phyloP scores from a whole-genome alignment of 2,888 invertebrate genomes.

The Congeria kusceri region DNA sequence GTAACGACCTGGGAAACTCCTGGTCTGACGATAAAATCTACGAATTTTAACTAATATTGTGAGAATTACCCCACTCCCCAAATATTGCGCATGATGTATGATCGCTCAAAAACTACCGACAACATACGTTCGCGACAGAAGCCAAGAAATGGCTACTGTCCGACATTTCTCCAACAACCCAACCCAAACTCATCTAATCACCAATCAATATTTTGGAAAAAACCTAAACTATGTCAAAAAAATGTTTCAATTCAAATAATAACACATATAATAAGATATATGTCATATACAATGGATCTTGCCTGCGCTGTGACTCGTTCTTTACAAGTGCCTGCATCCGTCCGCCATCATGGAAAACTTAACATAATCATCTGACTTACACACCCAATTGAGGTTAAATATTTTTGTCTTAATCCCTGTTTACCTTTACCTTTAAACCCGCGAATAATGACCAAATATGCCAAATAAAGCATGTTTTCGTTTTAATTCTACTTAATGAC shows the following conservation, averaged over 20 bases:
- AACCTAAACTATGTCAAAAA: too few relatives aligned
- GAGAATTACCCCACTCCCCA: not conserved
- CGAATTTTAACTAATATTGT: not conserved
- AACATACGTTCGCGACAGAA: too few relatives aligned
- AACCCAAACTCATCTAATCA: too few relatives aligned
- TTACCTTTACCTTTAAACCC: constrained; percentile 45
- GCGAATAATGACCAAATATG: not conserved
- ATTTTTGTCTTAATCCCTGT: constrained; percentile 55
- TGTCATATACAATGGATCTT: constrained; percentile 1
- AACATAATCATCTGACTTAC: constrained; percentile 62
- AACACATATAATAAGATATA: too few relatives aligned
- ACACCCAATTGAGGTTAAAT: constrained; percentile 59
- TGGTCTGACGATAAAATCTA: not conserved
- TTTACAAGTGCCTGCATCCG: constrained; percentile 52
- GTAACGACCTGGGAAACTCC: constrained; percentile 1
- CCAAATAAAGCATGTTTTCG: not conserved
- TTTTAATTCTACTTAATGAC: constrained; percentile 1
- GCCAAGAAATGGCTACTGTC: too few relatives aligned
- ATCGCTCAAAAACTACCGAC: too few relatives aligned
- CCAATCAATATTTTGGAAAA: too few relatives aligned
- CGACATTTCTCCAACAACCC: too few relatives aligned
- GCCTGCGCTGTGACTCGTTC: not conserved
- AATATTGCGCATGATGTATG: too few relatives aligned
- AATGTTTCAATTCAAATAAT: too few relatives aligned
- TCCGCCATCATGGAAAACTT: constrained; percentile 64